A percentile compares a stretch with the other conserved stretches of the same genome.
These are phyloP conservation scores for Drosophila setifemur DNA, from an alignment of 1,140 invertebrate genomes.

Conservation along the genomic window DNA sequence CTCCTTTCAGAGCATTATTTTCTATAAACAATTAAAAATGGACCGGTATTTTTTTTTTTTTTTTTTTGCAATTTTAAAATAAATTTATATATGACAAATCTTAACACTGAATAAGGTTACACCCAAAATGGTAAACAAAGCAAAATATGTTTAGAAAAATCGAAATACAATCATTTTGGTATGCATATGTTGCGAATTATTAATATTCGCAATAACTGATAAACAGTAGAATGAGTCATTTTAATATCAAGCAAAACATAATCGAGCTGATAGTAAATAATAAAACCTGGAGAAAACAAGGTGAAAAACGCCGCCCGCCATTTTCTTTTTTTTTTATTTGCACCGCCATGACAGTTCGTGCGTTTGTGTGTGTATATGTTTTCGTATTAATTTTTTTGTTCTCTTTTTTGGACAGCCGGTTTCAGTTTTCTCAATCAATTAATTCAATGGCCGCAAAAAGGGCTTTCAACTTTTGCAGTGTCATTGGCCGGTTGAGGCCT, in stretches of 20 bases:
- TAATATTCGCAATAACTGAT: too few relatives aligned
- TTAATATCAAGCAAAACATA: too few relatives aligned
- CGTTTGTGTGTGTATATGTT: conserved; percentile 12
- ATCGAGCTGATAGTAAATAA: too few relatives aligned
- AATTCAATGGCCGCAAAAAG: neutral
- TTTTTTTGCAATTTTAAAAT: too few relatives aligned
- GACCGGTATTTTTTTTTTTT: too few relatives aligned
- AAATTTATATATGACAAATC: too few relatives aligned
- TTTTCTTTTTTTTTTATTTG: conserved; percentile 63
- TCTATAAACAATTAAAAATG: too few relatives aligned
- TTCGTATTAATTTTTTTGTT: neutral
- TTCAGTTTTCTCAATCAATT: neutral
- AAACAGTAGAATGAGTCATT: too few relatives aligned
- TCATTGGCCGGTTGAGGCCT: conserved; percentile 16
- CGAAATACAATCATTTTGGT: too few relatives aligned
- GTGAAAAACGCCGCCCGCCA: conserved; percentile 65
- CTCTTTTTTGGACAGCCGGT: conserved; percentile 8
- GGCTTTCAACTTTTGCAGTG: neutral
- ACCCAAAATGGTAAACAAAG: too few relatives aligned
- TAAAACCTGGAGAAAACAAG: conserved; percentile 29
- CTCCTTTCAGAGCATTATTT: neutral
- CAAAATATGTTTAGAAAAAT: too few relatives aligned
- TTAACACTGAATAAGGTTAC: too few relatives aligned
- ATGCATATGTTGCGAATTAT: neutral
- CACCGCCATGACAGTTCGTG: conserved; percentile 20